phyloP scores from a whole-genome alignment of 2,888 invertebrate species.

The Campoplex capitator region DNA sequence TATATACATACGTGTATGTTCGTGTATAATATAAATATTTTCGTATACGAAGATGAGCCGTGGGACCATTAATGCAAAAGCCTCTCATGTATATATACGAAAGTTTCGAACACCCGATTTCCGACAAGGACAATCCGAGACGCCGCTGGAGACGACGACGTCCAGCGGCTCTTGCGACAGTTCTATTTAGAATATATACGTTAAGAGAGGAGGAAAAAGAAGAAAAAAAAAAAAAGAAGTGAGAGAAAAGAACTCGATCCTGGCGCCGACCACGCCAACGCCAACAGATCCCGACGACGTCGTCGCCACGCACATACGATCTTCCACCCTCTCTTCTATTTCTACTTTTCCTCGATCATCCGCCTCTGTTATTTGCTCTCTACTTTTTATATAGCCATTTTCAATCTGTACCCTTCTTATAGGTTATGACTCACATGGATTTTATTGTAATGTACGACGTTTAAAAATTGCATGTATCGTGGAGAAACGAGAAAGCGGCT shows the following conservation, averaged over 20 bases:
- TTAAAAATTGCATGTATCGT: not conserved
- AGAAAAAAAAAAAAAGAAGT: not conserved
- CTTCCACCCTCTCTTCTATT: slow-evolving; percentile 6
- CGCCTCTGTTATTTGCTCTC: not conserved
- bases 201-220: not conserved
- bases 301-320: slow-evolving; percentile 32
- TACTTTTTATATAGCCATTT: not conserved
- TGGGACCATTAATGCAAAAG: slow-evolving; percentile 18
- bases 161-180: slow-evolving; percentile 17
- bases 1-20: not conserved
- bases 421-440: slow-evolving; percentile 5
- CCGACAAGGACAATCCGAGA: slow-evolving; percentile 49
- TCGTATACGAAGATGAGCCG: slow-evolving; percentile 17
- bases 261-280: slow-evolving; percentile 58
- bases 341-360: slow-evolving; percentile 48
- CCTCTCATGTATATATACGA: not conserved
- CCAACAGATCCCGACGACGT: slow-evolving; percentile 52
- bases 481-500: not conserved
- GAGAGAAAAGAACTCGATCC: slow-evolving; percentile 17
- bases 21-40: slow-evolving; percentile 3
- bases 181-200: slow-evolving; percentile 37
- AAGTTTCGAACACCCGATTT: slow-evolving; percentile 35
- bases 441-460: not conserved
- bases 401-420: not conserved
- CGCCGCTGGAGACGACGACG: slow-evolving; percentile 40